Base-by-base conservation (phyloP, 2,113 vertebrate genomes). In the Megaceryle maxima region DNA sequence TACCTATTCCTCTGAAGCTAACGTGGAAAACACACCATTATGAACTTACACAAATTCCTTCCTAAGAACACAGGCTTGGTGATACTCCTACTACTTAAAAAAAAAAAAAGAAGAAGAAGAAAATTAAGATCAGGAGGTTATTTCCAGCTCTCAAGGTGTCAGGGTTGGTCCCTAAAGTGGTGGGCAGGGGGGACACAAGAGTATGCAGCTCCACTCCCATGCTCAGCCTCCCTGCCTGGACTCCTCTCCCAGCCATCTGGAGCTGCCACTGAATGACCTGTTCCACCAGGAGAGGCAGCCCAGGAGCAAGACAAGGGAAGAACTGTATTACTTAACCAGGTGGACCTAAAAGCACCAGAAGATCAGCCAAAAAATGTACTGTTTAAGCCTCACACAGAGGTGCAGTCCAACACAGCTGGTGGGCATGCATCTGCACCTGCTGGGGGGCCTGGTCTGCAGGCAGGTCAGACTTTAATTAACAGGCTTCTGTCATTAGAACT, bases 1-100 rank as follows among this genome's bases (percentile, higher is more conserved):
- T 94, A 94, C 88, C 90, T 92, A 67, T 68, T 93, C 88, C 86
- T 92, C 72, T 6, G 9, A 83, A 94, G 76, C 2, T 4, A 92
- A 88, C 3, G 3, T 56, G 51, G 43, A 87, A 94, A 89, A 63
- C 8, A 57, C 0, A 0, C 70, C 68, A 13, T 78, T 81, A 70
- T 5, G 51, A 92, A 80, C 37, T 66, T 43, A 25, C 10, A 48
- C 10, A 66, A 62, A 70, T 62, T 90, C 63, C 62, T 88, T 92
- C 69, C 66, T 73, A 75, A 79, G 73, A 35, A 83, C 39, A 90
- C 78, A 92, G 24, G 29, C 53, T 81, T 74, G 60, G n/a, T 82
- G n/a, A 41, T 72, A 68, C 5, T 68, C 31, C 76, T 59, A 1
- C 56, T 62, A 57, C 66, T 43, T n/a, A 37, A 72, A 22, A 50